Conservation (phyloP, 1,140 invertebrate genomes). For the Drosophila hydei region DNA sequence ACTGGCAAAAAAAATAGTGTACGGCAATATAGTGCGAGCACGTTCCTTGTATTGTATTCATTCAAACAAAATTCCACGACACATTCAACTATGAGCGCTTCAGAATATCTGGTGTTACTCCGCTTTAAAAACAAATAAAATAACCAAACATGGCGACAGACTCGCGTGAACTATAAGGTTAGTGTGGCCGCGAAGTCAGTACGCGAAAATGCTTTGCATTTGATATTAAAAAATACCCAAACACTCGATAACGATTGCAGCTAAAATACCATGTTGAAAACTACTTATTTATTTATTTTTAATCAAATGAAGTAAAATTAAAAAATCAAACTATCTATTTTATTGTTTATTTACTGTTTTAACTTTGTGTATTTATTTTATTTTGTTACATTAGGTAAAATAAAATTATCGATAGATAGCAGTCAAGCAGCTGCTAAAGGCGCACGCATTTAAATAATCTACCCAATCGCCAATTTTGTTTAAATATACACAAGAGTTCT, state of each 20-base stretch:
- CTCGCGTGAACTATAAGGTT: constrained; percentile 43
- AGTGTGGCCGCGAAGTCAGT: constrained; percentile 22
- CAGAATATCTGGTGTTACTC: constrained; percentile 23
- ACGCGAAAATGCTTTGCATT: constrained; percentile 7
- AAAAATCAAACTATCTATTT: too few species aligned
- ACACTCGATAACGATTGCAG: background rate
- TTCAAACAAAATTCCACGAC: constrained; percentile 39
- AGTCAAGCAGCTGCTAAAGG: too few species aligned
- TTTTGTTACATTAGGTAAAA: too few species aligned
- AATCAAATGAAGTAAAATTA: background rate
- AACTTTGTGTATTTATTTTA: too few species aligned
- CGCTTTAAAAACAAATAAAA: constrained; percentile 57
- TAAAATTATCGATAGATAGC: too few species aligned
- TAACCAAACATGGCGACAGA: constrained; percentile 57
- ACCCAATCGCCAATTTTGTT: too few species aligned
- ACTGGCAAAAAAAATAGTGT: constrained; percentile 44
- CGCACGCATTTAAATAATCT: too few species aligned
- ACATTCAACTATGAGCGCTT: constrained; percentile 32
- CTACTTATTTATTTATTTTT: background rate
- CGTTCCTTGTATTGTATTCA: constrained; percentile 20
- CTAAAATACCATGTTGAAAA: background rate
- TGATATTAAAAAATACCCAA: constrained; percentile 14
- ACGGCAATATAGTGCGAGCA: constrained; percentile 11
- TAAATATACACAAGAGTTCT: too few species aligned
- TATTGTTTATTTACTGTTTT: too few species aligned